phyloP scores from a whole-genome alignment of 2,797 vertebrate genomes.

The Anableps anableps region DNA sequence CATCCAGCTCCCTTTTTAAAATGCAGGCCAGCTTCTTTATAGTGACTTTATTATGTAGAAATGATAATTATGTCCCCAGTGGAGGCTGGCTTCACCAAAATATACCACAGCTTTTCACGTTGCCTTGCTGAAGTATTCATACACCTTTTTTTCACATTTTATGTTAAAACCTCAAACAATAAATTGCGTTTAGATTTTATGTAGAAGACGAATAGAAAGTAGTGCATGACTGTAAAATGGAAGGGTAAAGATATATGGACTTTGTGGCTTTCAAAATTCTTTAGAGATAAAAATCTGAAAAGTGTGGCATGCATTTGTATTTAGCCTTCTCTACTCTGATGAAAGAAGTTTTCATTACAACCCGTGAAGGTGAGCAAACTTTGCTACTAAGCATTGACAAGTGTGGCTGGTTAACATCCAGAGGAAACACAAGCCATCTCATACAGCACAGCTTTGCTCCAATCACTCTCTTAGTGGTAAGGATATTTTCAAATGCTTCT shows the following conservation, averaged over 20 bases:
- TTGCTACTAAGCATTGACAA: no score
- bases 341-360: no score
- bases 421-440: no score
- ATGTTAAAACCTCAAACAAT: neutral
- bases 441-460: no score
- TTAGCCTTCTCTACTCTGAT: neutral
- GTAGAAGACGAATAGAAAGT: neutral
- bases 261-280: neutral
- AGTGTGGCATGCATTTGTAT: neutral
- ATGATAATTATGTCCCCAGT: slow-evolving; percentile 74
- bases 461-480: no score
- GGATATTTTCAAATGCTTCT: no score
- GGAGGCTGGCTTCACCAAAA: slow-evolving; percentile 65
- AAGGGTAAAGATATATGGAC: neutral
- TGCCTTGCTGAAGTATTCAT: neutral
- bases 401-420: no score
- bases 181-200: neutral
- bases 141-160: neutral
- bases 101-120: slow-evolving; percentile 43
- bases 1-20: slow-evolving; percentile 42
- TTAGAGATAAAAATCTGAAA: neutral
- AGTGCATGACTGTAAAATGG: neutral
- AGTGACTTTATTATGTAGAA: slow-evolving; percentile 75
- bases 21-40: slow-evolving; percentile 72
- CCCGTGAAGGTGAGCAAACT: no score